A percentile compares a stretch with the other conserved stretches of the same genome.
Evolutionary conservation across 2,113 vertebrate genomes (phyloP).

Genomic region (Oreotrochilus melanogaster): DNA sequence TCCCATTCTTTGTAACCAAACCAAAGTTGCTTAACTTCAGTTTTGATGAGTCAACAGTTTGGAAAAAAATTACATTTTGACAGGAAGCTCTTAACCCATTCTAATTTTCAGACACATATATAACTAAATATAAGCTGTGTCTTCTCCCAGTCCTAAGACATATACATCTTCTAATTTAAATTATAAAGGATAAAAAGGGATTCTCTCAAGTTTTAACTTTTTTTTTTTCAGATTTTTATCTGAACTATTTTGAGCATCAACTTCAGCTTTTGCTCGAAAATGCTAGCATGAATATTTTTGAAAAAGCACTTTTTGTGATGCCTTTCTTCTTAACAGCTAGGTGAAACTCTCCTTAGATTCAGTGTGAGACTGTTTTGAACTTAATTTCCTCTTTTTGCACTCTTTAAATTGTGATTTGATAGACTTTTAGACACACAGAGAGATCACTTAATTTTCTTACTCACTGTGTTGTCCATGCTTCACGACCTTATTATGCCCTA

Average conservation of each 20-base stretch:
- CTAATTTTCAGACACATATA: neutral
- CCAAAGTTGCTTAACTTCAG: neutral
- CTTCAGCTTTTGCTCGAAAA: slow-evolving; percentile 8
- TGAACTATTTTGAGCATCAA: neutral
- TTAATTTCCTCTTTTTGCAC: neutral
- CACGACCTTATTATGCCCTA: slow-evolving; percentile 8
- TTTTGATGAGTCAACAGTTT: neutral
- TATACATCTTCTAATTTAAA: neutral
- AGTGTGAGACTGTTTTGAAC: neutral
- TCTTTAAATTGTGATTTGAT: neutral
- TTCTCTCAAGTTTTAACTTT: neutral
- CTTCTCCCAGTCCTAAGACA: neutral
- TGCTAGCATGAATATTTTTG: neutral
- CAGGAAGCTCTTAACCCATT: neutral
- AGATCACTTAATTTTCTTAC: neutral
- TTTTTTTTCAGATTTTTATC: neutral
- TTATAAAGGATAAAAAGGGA: neutral
- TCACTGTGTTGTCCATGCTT: neutral
- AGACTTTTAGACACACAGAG: neutral
- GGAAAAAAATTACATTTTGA: neutral
- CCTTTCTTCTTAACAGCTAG: neutral
- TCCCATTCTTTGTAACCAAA: neutral
- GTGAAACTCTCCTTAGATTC: neutral
- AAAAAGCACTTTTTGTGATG: neutral
- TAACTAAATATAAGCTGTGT: neutral